phyloP scores from a whole-genome alignment of 2,888 invertebrate species.

The Bimastos eiseni region DNA sequence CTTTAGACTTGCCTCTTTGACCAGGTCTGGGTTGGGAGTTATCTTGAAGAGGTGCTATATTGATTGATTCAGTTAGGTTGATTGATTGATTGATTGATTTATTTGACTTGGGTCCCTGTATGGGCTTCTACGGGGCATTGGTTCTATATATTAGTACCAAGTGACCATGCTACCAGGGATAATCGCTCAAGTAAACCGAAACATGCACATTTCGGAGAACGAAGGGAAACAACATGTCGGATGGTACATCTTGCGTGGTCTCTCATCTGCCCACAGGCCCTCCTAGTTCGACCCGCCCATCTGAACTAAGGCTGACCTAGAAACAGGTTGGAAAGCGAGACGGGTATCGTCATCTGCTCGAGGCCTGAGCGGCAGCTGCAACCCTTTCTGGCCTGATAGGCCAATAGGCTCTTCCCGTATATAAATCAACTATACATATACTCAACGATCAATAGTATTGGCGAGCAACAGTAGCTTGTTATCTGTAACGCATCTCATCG shows the following conservation, averaged over 20 bases:
- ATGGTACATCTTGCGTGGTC: background rate
- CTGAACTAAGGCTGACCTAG: background rate
- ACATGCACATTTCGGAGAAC: too few relatives aligned
- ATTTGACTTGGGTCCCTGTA: too few relatives aligned
- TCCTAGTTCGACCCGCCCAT: background rate
- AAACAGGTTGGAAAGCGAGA: background rate
- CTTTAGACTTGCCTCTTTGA: too few relatives aligned
- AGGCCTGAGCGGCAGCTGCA: background rate
- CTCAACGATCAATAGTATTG: background rate
- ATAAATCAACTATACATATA: too few relatives aligned
- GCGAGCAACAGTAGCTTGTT: background rate
- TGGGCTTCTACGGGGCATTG: too few relatives aligned
- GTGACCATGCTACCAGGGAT: background rate
- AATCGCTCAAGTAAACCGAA: too few relatives aligned
- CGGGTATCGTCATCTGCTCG: background rate
- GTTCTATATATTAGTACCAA: too few relatives aligned
- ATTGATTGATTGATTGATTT: too few relatives aligned
- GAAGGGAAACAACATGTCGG: background rate
- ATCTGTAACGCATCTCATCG: background rate
- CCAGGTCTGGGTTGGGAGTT: too few relatives aligned
- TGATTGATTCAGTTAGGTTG: too few relatives aligned
- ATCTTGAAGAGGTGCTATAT: too few relatives aligned
- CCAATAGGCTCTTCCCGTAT: too few relatives aligned
- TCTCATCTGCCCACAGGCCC: background rate
- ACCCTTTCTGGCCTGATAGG: background rate